These are phyloP conservation scores for Cotesia congregata DNA, from an alignment of 2,888 invertebrate species.

Conservation along the genomic window DNA sequence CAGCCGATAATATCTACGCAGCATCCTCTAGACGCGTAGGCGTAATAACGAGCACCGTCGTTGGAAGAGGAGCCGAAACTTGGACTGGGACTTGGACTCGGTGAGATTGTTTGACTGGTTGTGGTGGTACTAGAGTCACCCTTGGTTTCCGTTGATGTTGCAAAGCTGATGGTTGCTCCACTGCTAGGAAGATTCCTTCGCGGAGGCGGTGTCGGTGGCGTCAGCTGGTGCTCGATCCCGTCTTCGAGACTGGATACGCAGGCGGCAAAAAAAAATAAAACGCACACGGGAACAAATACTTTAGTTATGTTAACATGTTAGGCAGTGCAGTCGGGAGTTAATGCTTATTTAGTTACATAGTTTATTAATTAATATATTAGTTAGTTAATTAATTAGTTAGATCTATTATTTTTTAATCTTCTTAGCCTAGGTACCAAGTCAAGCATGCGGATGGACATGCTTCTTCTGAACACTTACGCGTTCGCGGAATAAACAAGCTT, in stretches of 20 bases:
- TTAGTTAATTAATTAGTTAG: not conserved
- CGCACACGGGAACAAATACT: conserved; percentile 47
- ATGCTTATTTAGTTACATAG: not conserved
- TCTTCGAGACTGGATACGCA: conserved; percentile 72
- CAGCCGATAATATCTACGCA: conserved; percentile 67
- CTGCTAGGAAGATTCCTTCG: conserved; percentile 68
- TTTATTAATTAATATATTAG: too few relatives aligned
- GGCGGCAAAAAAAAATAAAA: conserved; percentile 39
- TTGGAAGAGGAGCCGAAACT: conserved; percentile 61
- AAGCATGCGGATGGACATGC: not conserved
- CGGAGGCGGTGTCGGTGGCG: conserved; percentile 76
- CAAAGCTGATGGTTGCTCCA: conserved; percentile 63
- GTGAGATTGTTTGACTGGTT: conserved; percentile 54
- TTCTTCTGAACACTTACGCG: not conserved
- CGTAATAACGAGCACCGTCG: conserved; percentile 62
- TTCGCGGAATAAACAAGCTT: not conserved
- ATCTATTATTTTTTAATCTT: conserved; percentile 11
- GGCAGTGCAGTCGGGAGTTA: not conserved
- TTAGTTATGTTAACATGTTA: conserved; percentile 19
- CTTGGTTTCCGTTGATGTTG: conserved; percentile 52
- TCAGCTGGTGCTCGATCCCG: conserved; percentile 76
- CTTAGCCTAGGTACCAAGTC: not conserved
- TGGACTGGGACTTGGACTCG: conserved; percentile 55
- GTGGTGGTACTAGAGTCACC: conserved; percentile 58
- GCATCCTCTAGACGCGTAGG: conserved; percentile 65